Evolutionary conservation across 2,113 vertebrate genomes (phyloP), one percentile per base, ranked within the genome.

Genomic region (Poecile atricapillus): DNA sequence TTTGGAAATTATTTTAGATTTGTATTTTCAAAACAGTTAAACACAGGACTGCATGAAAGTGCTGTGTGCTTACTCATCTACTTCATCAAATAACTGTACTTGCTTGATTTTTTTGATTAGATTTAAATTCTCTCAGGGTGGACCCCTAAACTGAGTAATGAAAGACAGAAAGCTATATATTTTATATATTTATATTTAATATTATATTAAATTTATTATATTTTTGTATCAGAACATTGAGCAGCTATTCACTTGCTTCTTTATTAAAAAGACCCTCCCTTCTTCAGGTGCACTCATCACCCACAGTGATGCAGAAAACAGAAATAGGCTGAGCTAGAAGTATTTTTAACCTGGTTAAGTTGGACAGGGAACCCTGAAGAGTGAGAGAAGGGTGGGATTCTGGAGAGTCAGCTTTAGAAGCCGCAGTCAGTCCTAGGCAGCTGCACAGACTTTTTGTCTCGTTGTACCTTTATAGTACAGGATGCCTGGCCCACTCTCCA

Each of bases 351-450:
- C 46, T 46, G 59, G 10, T 30, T 25, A 8, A 53, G 17, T 10
- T 55, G 33, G 28, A 28, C 2, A 4, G 31, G n/a, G 30, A 73
- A 5, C 23, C 15, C 69, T 68, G 52, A 22, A 33, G 23, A 37
- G 46, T 7, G 15, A 70, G 41, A 14, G 39, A 27, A 64, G 10
- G 10, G 9, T 68, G 25, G 31, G 8, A 30, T 47, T 90, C 33
- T 60, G 41, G 17, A 52, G 39, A 53, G 23, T 6, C 22, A 65
- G 6, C 17, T 71, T 64, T 46, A 41, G 22, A 49, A 41, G n/a
- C 8, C 0, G 0, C 22, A 14, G 16, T 33, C 23, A n/a, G 24
- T 55, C 28, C 56, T 9, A 22, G n/a, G 50, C 1, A 1, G 30
- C 37, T n/a, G 11, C 0, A 0, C 20, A 35, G 44, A 9, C 0